phyloP scores from a whole-genome alignment of 2,113 vertebrate genomes.

The Rafetus swinhoei region DNA sequence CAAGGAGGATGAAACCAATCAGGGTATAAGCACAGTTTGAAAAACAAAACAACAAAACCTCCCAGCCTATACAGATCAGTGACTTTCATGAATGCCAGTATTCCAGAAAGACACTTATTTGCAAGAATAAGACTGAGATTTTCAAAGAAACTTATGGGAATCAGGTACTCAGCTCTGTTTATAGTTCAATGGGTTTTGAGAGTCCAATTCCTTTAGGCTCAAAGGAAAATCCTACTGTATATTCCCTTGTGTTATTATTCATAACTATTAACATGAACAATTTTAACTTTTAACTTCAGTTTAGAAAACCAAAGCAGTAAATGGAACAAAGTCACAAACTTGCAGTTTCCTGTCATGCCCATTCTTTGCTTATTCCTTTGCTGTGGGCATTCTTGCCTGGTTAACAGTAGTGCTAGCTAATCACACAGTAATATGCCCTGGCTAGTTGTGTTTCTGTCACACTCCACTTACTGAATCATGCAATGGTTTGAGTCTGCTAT shows the following conservation, averaged over 20 bases:
- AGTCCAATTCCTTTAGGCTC: background rate
- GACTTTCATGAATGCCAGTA: background rate
- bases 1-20: slow-evolving; percentile 21
- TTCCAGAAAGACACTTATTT: background rate
- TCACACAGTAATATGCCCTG: background rate
- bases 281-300: background rate
- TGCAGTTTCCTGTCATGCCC: background rate
- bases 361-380: background rate
- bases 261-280: background rate
- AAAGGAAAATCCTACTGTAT: background rate
- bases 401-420: background rate
- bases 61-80: background rate
- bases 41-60: background rate
- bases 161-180: background rate
- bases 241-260: accelerated
- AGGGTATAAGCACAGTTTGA: slow-evolving; percentile 14
- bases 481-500: background rate
- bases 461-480: background rate
- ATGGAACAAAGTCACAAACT: background rate
- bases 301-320: background rate
- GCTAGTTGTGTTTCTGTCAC: background rate
- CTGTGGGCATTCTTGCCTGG: background rate
- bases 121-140: accelerated
- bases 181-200: background rate
- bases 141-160: background rate